Base-by-base conservation (phyloP, 2,113 vertebrate species). In the Saccopteryx bilineata region DNA sequence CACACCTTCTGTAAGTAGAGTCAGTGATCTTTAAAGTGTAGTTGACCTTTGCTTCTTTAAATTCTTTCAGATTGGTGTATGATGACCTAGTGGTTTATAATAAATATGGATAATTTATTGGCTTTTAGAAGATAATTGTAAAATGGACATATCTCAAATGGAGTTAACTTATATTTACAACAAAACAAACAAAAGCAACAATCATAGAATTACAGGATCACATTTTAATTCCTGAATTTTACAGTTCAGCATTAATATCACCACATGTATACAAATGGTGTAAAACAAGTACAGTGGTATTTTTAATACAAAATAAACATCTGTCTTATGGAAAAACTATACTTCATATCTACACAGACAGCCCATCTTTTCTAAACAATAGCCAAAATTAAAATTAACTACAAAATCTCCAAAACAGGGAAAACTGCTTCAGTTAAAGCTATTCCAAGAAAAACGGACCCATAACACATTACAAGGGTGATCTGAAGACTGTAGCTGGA, bases 181-280 rank as follows among this genome's bases (percentile, higher is more conserved):
- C 92, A 98, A 98, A 99, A 75, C 98, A 99, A 98, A 98, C 98
- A 80, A 98, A 98, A 98, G 96, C 98, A 98, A 56, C 96, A 91
- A 48, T 96, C 97, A 96, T 98, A 98, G 98, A 99, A 99, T 99
- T 99, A 99, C 99, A 99, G 99, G 99, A 98, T 99, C 99, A 99
- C 99, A 99, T 99, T 99, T 99, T 99, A 99, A 99, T 99, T 99
- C 98, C 98, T 99, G 99, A 99, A 99, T 98, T 98, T 98, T 99
- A 99, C 98, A 99, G 99, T 98, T 99, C 98, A 98, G 98, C 98
- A 99, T 99, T 99, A 98, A 98, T 99, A 98, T 98, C 98, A 99
- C 98, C 98, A 99, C 99, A 99, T 99, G 99, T 99, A 99, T 99
- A 99, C 99, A 99, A 99, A 99, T 99, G 99, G 98, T 99, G 99